phyloP scores from a whole-genome alignment of 2,888 invertebrate species.

The Ophonus ardosiacus region DNA sequence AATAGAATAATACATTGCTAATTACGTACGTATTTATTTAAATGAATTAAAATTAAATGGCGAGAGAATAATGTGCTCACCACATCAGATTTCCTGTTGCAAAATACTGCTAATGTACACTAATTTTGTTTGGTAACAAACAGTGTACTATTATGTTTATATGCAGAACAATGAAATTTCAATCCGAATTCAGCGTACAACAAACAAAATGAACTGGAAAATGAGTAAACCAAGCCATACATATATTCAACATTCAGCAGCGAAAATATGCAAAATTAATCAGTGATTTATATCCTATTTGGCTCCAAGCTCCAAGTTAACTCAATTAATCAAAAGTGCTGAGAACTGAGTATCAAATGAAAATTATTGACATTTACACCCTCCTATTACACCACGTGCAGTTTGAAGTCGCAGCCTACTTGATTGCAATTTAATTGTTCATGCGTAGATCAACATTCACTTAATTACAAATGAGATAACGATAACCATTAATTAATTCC shows the following conservation, averaged over 20 bases:
- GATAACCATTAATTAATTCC: constrained; percentile 51
- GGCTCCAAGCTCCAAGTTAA: constrained; percentile 16
- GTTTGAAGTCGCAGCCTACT: neutral
- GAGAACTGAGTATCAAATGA: constrained; percentile 4
- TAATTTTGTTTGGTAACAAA: too few relatives aligned
- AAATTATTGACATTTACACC: constrained; percentile 19
- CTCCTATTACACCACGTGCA: neutral
- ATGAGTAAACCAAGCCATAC: neutral
- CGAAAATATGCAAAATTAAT: constrained; percentile 25
- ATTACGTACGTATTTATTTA: too few relatives aligned
- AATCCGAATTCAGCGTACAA: neutral
- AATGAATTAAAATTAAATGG: too few relatives aligned
- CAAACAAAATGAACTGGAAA: constrained; percentile 11
- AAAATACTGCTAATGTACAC: too few relatives aligned
- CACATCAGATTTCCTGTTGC: too few relatives aligned
- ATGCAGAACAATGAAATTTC: neutral
- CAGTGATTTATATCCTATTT: constrained; percentile 23
- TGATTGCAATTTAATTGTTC: constrained; percentile 51
- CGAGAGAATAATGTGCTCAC: too few relatives aligned
- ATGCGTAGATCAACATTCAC: constrained; percentile 52
- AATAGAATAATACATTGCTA: too few relatives aligned
- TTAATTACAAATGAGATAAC: constrained; percentile 52
- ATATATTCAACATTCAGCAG: neutral
- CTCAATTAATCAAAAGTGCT: constrained; percentile 42
- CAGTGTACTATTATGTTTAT: too few relatives aligned